phyloP scores from a whole-genome alignment of 2,797 vertebrate species.

The Scolopax bukidnonensis region DNA sequence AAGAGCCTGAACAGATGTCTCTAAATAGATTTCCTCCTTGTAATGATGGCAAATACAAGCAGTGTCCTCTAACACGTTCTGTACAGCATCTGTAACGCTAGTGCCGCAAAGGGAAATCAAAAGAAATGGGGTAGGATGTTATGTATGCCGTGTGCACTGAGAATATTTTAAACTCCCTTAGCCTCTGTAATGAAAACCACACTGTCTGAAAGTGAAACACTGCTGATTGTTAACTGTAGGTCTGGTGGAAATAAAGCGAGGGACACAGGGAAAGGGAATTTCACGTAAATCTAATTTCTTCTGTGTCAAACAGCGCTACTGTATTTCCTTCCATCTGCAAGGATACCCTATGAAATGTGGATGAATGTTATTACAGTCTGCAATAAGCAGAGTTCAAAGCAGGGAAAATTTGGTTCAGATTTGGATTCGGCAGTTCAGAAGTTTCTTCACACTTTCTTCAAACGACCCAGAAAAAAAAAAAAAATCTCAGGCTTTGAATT shows the following conservation, averaged over 20 bases:
- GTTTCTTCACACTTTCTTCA: constrained; percentile 65
- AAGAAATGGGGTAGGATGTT: constrained; percentile 52
- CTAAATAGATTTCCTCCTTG: constrained; percentile 46
- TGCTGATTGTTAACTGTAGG: constrained; percentile 61
- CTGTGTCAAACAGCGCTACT: constrained; percentile 70
- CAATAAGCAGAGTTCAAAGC: constrained; percentile 60
- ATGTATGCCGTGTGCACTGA: background rate
- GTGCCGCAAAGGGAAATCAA: constrained; percentile 46
- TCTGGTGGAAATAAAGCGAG: constrained; percentile 67
- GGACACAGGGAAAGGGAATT: constrained; percentile 63
- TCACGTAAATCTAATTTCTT: constrained; percentile 74
- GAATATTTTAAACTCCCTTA: constrained; percentile 53
- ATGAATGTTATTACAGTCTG: constrained; percentile 66
- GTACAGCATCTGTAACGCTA: constrained; percentile 46
- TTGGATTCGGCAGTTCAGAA: constrained; percentile 60
- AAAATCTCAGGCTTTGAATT: background rate
- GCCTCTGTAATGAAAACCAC: constrained; percentile 71
- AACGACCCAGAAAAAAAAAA: background rate
- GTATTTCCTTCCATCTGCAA: constrained; percentile 60
- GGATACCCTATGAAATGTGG: constrained; percentile 58
- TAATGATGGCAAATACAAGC: constrained; percentile 58
- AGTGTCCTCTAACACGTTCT: constrained; percentile 41
- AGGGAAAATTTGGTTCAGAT: constrained; percentile 60
- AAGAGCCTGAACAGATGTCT: constrained; percentile 42
- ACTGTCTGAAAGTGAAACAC: constrained; percentile 59